Percentiles rank a stretch among this genome's conserved stretches.
These are phyloP conservation scores for Phaetusa simplex DNA, from an alignment of 2,113 vertebrate species.

Conservation along the genomic window DNA sequence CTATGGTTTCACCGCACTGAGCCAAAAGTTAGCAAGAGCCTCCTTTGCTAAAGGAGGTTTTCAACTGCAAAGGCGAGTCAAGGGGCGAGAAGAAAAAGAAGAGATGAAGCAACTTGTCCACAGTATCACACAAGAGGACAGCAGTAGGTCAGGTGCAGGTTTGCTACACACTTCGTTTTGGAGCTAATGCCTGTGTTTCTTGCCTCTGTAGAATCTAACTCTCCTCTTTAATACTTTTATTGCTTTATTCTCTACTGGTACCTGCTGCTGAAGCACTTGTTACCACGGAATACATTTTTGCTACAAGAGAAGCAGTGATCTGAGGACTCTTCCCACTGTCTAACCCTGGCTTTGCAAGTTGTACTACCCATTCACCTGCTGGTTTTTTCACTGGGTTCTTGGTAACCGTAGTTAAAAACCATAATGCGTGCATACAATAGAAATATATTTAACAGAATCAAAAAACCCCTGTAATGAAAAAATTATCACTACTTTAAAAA, in stretches of 20 bases:
- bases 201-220: neutral
- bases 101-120: neutral
- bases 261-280: neutral
- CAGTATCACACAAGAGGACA: neutral
- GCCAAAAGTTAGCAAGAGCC: neutral
- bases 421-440: neutral
- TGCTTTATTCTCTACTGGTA: neutral
- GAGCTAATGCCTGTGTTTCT: neutral
- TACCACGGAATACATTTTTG: neutral
- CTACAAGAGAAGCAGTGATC: neutral
- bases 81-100: neutral
- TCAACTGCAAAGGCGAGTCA: neutral
- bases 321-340: neutral
- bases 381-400: neutral
- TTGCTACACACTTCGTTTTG: neutral
- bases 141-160: neutral
- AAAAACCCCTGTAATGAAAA: neutral
- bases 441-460: neutral
- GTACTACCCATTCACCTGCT: neutral
- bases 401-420: neutral
- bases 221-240: neutral
- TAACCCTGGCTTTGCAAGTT: neutral
- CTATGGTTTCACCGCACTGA: neutral
- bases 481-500: neutral
- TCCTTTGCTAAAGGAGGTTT: neutral